Base-by-base conservation (phyloP, 2,797 vertebrate genomes). In the Crypturellus tataupa region DNA sequence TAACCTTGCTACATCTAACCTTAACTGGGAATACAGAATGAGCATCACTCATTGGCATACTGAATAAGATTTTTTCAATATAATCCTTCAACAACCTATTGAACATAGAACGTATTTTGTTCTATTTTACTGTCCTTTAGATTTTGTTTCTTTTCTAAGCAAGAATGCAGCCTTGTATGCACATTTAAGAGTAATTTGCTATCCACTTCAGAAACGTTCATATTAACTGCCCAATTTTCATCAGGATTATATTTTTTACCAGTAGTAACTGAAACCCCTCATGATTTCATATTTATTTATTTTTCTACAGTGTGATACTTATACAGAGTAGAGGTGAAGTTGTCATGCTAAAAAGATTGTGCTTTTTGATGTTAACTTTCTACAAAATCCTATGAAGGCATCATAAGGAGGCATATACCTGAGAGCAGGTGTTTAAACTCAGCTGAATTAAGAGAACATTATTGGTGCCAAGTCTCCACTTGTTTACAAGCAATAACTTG, bases 391-490 rank as follows among this genome's bases (percentile, higher is more conserved):
- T 95, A 75, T 46, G 80, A 93, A 94, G 70, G 78, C 12, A 88
- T 94, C 95, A 92, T 95, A 94, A 94, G 89, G 56, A 91, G 40
- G 70, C 80, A 94, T 95, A 94, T 93, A 93, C 91, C 91, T 93
- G 91, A 93, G 63, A 89, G 77, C 89, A 92, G 86, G 72, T 94
- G 91, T 92, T 94, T 95, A 94, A 94, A 77, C 92, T 94, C 80
- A 89, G 33, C 80, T 64, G 86, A 91, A 94, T 97, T 93, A 93
- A 87, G 80, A 81, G 58, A 87, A 94, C 92, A 91, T 92, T 95
- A 92, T 39, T 87, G 95, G 96, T 95, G 92, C 92, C 83, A 84
- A 90, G 42, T 15, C 21, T 82, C 18, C 21, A 44, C 14, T 10
- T 85, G 35, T 31, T 69, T 31, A 60, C 14, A 37, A 63, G 23